Percentiles rank a stretch among this genome's conserved stretches.
phyloP scores from a whole-genome alignment of 2,113 vertebrate genomes.

The Corythoichthys intestinalis region DNA sequence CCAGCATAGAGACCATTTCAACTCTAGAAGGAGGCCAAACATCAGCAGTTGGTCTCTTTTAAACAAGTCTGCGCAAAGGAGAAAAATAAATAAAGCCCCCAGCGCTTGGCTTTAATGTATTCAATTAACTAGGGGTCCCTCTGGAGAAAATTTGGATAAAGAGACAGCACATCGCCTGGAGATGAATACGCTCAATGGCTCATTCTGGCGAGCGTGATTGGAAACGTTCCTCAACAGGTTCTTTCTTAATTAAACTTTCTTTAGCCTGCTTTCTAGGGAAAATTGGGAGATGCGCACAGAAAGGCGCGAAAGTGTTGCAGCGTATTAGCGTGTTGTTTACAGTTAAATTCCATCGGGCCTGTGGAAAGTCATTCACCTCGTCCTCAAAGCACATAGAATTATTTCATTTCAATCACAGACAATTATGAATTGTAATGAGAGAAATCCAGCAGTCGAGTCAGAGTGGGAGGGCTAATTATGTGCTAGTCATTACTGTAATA shows the following conservation, averaged over 20 bases:
- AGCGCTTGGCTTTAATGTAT: slow-evolving; percentile 79
- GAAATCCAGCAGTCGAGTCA: slow-evolving; percentile 66
- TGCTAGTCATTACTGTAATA: slow-evolving; percentile 67
- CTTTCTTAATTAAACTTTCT: slow-evolving; percentile 78
- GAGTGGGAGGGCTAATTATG: slow-evolving; percentile 71
- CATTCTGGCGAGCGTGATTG: slow-evolving; percentile 74
- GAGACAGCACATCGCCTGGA: slow-evolving; percentile 72
- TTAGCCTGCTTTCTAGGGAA: slow-evolving; percentile 66
- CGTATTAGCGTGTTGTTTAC: slow-evolving; percentile 62
- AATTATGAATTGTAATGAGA: slow-evolving; percentile 72
- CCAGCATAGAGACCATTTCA: slow-evolving; percentile 69
- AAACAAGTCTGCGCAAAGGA: slow-evolving; percentile 78
- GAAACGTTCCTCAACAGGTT: slow-evolving; percentile 79
- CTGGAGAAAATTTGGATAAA: slow-evolving; percentile 69
- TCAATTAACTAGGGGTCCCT: slow-evolving; percentile 78
- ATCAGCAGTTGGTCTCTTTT: slow-evolving; percentile 76
- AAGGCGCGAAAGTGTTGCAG: slow-evolving; percentile 58
- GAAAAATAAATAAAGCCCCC: slow-evolving; percentile 78
- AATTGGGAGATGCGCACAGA: slow-evolving; percentile 55
- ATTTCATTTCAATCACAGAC: slow-evolving; percentile 68
- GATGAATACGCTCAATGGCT: slow-evolving; percentile 77
- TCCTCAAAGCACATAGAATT: slow-evolving; percentile 63
- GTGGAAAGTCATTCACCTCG: slow-evolving; percentile 57
- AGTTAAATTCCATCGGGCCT: slow-evolving; percentile 46
- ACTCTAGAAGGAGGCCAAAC: slow-evolving; percentile 67